Evolutionary conservation across 2,797 vertebrate genomes (phyloP).

Genomic region (Lindbergichthys nudifrons): DNA sequence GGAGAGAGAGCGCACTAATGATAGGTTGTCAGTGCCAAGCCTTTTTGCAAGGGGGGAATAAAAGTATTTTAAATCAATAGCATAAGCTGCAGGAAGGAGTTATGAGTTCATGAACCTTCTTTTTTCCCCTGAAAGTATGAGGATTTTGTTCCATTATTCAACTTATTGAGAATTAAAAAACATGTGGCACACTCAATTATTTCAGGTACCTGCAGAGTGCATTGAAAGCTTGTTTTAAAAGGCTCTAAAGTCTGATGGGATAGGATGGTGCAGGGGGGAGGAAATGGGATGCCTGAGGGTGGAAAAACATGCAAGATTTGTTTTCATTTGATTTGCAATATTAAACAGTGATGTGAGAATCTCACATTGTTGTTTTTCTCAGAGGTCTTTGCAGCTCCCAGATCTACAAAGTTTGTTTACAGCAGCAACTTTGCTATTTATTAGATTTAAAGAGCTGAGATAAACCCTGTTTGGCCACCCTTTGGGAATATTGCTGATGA

Average conservation of each 20-base stretch:
- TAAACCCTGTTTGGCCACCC: slow-evolving; percentile 45
- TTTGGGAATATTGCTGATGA: slow-evolving; percentile 51
- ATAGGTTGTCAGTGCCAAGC: slow-evolving; percentile 44
- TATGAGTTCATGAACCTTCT: slow-evolving; percentile 26
- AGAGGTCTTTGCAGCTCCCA: slow-evolving; percentile 29
- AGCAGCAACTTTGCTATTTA: slow-evolving; percentile 56
- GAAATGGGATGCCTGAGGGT: slow-evolving; percentile 21
- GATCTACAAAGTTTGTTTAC: slow-evolving; percentile 55
- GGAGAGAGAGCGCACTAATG: slow-evolving; percentile 47
- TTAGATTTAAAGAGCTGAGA: slow-evolving; percentile 51
- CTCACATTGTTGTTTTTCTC: slow-evolving; percentile 41
- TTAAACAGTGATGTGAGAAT: slow-evolving; percentile 36
- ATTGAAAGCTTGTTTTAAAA: slow-evolving; percentile 42
- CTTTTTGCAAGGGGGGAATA: slow-evolving; percentile 30
- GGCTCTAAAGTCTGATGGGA: slow-evolving; percentile 23
- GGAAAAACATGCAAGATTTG: slow-evolving; percentile 44
- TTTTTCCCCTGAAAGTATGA: slow-evolving; percentile 29
- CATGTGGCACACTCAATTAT: slow-evolving; percentile 44
- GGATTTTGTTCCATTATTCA: slow-evolving; percentile 50
- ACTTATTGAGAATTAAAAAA: slow-evolving; percentile 39
- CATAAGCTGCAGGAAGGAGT: slow-evolving; percentile 32
- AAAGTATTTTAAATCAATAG: slow-evolving; percentile 38
- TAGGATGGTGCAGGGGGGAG: slow-evolving; percentile 16
- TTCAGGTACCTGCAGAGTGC: slow-evolving; percentile 31
- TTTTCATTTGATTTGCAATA: slow-evolving; percentile 37